These are phyloP conservation scores for Ceyx margarethae DNA, from an alignment of 2,113 vertebrate species.

Conservation along the genomic window DNA sequence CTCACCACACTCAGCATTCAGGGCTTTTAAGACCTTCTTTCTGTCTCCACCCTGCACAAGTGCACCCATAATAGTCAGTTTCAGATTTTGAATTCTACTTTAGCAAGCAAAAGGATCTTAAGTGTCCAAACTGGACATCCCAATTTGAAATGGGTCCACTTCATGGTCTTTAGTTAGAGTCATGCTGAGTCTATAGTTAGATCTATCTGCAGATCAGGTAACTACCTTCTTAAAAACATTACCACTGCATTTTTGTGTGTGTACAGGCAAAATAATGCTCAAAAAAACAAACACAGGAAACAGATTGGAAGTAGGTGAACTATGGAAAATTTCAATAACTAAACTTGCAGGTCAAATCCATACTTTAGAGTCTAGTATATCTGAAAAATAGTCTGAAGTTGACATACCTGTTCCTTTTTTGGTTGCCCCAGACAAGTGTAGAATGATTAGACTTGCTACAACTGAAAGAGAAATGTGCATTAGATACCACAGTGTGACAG, in stretches of 20 bases:
- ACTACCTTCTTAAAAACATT: slow-evolving; percentile 29
- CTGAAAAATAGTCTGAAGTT: not conserved
- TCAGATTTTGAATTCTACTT: not conserved
- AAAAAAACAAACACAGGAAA: not conserved
- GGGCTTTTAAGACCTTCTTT: not conserved
- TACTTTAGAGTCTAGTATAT: not conserved
- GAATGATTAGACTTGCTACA: slow-evolving; percentile 98
- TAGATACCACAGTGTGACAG: not conserved
- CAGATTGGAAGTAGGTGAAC: not conserved
- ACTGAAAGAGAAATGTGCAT: slow-evolving; percentile 81
- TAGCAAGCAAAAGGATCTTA: not conserved
- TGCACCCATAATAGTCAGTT: not conserved
- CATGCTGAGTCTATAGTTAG: not conserved
- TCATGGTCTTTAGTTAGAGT: not conserved
- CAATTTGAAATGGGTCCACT: not conserved
- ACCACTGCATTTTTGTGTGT: not conserved
- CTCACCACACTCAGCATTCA: not conserved
- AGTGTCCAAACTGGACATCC: not conserved
- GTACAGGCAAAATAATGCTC: not conserved
- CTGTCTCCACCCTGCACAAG: not conserved
- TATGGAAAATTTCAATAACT: not conserved
- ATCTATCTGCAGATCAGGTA: not conserved
- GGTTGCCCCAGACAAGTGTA: slow-evolving; percentile 93
- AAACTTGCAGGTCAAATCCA: not conserved
- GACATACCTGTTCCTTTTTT: slow-evolving; percentile 96